These are phyloP conservation scores for Furcula furcula DNA, from an alignment of 2,888 invertebrate species.

Conservation along the genomic window DNA sequence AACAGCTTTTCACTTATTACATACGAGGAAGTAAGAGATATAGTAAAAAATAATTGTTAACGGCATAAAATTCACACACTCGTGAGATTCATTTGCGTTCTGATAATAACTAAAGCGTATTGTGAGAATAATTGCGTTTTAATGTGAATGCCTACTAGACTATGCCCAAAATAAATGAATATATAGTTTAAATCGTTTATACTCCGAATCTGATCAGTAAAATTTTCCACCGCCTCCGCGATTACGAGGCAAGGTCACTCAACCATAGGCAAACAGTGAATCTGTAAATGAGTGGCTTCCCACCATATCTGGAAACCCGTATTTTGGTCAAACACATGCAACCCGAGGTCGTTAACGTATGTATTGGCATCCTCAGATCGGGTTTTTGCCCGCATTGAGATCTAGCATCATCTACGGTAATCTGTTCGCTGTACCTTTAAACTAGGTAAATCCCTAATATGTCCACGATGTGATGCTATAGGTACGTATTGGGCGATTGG, in stretches of 20 bases:
- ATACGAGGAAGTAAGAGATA: too few relatives aligned
- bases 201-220: conserved; percentile 4
- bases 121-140: too few relatives aligned
- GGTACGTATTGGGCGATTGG: too few relatives aligned
- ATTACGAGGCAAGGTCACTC: conserved; percentile 39
- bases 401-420: background rate
- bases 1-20: too few relatives aligned
- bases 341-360: conserved; percentile 18
- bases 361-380: conserved; percentile 9
- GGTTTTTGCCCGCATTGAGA: conserved; percentile 3
- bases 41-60: too few relatives aligned
- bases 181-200: background rate
- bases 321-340: conserved; percentile 29
- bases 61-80: too few relatives aligned
- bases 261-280: conserved; percentile 23
- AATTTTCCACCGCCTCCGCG: conserved; percentile 18
- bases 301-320: conserved; percentile 50
- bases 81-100: too few relatives aligned
- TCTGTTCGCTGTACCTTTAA: background rate
- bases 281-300: conserved; percentile 37
- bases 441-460: background rate
- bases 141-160: too few relatives aligned
- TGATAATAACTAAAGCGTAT: too few relatives aligned
- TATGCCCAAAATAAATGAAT: too few relatives aligned
- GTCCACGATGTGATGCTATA: background rate